A percentile compares a stretch with the other conserved stretches of the same genome.
Evolutionary conservation across 2,113 vertebrate species (phyloP).

Genomic region (Microtus montanus): DNA sequence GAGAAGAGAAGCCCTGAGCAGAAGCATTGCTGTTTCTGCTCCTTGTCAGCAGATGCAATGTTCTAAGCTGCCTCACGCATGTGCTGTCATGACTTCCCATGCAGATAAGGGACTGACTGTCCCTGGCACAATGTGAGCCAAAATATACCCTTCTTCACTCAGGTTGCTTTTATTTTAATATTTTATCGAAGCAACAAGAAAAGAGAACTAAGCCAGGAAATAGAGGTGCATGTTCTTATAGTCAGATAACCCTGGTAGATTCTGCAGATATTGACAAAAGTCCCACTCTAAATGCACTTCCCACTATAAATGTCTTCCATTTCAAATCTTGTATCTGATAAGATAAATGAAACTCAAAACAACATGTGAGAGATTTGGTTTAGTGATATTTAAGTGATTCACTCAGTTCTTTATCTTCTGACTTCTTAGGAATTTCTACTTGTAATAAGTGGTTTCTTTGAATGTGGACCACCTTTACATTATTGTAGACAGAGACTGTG

Average conservation of each 20-base stretch:
- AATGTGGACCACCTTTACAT: not conserved
- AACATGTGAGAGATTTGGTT: not conserved
- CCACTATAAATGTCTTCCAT: not conserved
- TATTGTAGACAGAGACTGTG: too few species aligned
- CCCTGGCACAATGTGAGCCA: not conserved
- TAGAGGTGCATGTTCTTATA: not conserved
- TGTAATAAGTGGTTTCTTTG: not conserved
- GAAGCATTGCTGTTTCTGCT: too few species aligned
- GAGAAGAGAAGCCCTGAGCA: not conserved
- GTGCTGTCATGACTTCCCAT: not conserved
- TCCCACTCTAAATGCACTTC: not conserved
- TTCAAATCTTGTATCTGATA: not conserved
- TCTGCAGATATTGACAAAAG: not conserved
- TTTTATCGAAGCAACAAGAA: not conserved
- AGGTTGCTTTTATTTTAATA: not conserved
- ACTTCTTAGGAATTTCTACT: not conserved
- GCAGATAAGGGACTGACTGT: too few species aligned
- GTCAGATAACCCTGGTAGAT: not conserved
- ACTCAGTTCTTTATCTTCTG: not conserved
- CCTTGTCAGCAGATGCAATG: not conserved
- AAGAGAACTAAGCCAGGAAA: not conserved
- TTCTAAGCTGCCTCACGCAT: not conserved
- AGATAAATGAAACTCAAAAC: conserved; percentile 20
- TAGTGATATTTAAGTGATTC: not conserved
- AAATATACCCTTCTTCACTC: not conserved